A percentile compares a stretch with the other conserved stretches of the same genome.
phyloP scores from a whole-genome alignment of 2,113 vertebrate species.

The Glareola pratincola region DNA sequence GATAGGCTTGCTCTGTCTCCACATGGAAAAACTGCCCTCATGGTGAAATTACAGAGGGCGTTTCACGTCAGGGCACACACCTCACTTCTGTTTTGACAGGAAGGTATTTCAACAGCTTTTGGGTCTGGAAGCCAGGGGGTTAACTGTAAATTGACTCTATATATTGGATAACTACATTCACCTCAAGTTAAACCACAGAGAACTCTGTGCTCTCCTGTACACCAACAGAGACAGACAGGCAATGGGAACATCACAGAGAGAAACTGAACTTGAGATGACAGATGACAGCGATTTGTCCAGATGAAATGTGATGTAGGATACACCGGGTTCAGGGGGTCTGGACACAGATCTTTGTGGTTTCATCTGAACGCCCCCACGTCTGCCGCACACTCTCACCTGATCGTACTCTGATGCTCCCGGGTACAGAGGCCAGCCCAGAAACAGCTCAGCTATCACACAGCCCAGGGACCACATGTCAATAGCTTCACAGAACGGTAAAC shows the following conservation, averaged over 20 bases:
- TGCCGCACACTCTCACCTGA: conserved; percentile 80
- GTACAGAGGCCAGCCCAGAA: conserved; percentile 96
- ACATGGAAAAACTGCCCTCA: background rate
- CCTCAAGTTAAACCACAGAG: background rate
- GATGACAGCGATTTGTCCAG: background rate
- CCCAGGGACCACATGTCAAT: conserved; percentile 99
- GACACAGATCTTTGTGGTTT: accelerated
- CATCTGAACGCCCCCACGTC: background rate
- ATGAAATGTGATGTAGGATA: background rate
- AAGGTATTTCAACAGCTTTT: background rate
- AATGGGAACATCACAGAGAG: background rate
- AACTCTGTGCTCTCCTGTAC: background rate
- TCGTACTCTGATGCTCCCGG: conserved; percentile 97
- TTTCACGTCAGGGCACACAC: background rate
- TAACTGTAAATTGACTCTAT: background rate
- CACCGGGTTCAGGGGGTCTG: background rate
- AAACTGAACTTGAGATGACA: background rate
- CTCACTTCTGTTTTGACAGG: background rate
- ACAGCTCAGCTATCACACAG: conserved; percentile 96
- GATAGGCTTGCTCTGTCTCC: background rate
- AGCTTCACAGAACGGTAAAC: conserved; percentile 94
- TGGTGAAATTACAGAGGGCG: conserved; percentile 4
- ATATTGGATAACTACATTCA: background rate
- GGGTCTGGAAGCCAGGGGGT: background rate
- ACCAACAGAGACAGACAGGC: background rate